Conservation (phyloP, 2,113 vertebrate species). For the Micronycteris hirsuta region DNA sequence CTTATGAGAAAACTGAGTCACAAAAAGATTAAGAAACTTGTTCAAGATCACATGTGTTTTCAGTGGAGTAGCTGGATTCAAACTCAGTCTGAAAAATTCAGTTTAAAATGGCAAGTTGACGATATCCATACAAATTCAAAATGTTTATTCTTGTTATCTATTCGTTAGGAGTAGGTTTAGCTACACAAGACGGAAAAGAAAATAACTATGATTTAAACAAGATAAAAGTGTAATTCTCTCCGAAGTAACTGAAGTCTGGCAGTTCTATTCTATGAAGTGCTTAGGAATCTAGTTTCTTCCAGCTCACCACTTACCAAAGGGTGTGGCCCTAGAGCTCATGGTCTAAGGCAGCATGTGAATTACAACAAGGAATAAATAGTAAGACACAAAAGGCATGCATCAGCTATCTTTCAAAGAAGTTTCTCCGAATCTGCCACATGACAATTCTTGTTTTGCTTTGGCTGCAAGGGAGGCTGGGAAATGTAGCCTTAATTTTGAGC, state of each 20-base stretch:
- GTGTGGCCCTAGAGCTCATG: not conserved
- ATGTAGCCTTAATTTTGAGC: slow-evolving; percentile 17
- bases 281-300: not conserved
- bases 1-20: not conserved
- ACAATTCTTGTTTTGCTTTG: slow-evolving; percentile 38
- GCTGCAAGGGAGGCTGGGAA: slow-evolving; percentile 12
- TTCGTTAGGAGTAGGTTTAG: not conserved
- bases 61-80: not conserved
- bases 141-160: not conserved
- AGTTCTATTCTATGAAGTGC: not conserved
- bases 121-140: slow-evolving; percentile 28
- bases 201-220: not conserved
- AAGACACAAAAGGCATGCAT: not conserved
- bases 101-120: not conserved
- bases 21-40: not conserved
- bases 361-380: not conserved
- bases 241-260: not conserved
- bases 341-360: not conserved
- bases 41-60: not conserved
- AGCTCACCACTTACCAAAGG: not conserved
- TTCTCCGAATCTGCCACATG: not conserved
- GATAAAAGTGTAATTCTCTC: not conserved
- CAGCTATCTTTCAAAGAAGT: not conserved
- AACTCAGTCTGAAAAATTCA: not conserved
- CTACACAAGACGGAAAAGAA: not conserved